These are phyloP conservation scores for Tetragonisca angustula DNA, from an alignment of 2,888 invertebrate species.

Conservation along the genomic window DNA sequence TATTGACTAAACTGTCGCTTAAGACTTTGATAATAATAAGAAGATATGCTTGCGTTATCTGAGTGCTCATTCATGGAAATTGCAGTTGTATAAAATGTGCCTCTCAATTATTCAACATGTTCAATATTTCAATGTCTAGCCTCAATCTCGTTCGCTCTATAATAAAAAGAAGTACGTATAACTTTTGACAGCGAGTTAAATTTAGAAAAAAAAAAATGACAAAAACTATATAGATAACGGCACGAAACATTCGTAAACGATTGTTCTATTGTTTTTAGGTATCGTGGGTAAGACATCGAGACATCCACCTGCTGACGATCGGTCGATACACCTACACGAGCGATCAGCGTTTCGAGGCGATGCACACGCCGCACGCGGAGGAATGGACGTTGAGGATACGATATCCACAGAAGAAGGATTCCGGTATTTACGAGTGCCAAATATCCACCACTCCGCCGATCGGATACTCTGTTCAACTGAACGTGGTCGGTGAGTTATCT, in stretches of 20 bases:
- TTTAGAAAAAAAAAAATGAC: too few relatives aligned
- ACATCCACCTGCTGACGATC: slow-evolving; percentile 90
- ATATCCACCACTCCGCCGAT: slow-evolving; percentile 95
- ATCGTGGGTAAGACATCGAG: slow-evolving; percentile 91
- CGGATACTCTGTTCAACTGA: slow-evolving; percentile 92
- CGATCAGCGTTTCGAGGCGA: slow-evolving; percentile 93
- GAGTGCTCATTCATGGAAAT: too few relatives aligned
- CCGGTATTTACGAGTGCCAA: slow-evolving; percentile 95
- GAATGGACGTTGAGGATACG: slow-evolving; percentile 93
- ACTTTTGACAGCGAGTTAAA: too few relatives aligned
- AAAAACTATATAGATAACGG: too few relatives aligned
- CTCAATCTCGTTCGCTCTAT: too few relatives aligned
- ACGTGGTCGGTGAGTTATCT: slow-evolving; percentile 90
- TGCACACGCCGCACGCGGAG: slow-evolving; percentile 93
- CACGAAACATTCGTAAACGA: not conserved
- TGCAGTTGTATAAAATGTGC: too few relatives aligned
- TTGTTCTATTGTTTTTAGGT: slow-evolving; percentile 84
- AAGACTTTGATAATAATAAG: too few relatives aligned
- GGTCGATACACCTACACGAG: slow-evolving; percentile 91
- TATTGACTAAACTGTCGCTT: too few relatives aligned
- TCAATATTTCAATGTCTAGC: too few relatives aligned
- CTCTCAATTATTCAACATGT: too few relatives aligned
- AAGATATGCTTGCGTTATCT: too few relatives aligned
- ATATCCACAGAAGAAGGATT: slow-evolving; percentile 90
- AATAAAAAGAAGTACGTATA: too few relatives aligned